Percentiles rank a stretch among this genome's conserved stretches.
Conservation (phyloP, 2,113 vertebrate species). For the Heptranchias perlo region DNA sequence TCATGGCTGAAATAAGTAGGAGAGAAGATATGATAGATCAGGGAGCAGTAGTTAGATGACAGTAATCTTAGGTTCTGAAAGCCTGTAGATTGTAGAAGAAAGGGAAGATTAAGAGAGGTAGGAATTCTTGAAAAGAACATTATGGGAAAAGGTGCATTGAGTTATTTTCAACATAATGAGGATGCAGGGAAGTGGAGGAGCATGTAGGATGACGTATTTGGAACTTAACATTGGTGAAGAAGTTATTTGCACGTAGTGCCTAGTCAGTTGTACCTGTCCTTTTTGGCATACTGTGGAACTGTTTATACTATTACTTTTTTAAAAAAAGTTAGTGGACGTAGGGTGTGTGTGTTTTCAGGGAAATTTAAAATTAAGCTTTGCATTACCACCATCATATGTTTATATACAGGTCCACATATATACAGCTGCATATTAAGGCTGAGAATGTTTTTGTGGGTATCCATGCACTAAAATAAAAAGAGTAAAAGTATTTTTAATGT, state of each 20-base stretch:
- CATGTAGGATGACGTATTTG: neutral
- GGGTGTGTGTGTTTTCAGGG: neutral
- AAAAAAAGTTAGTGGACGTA: neutral
- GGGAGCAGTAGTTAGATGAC: neutral
- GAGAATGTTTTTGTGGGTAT: neutral
- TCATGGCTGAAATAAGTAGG: neutral
- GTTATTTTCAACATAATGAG: neutral
- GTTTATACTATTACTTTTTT: too few relatives aligned
- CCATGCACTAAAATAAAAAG: neutral
- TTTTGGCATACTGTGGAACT: neutral
- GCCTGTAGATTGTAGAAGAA: neutral
- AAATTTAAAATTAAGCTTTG: neutral
- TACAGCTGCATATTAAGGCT: too few relatives aligned
- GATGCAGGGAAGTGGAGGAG: neutral
- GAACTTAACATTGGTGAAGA: neutral
- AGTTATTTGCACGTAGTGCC: neutral
- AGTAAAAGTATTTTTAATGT: neutral
- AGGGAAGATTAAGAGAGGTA: neutral
- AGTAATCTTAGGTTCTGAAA: neutral
- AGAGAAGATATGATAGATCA: neutral
- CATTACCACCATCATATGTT: neutral
- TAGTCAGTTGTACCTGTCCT: neutral
- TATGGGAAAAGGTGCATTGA: neutral
- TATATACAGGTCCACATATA: neutral
- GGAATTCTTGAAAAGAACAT: neutral